Percentiles rank a stretch among this genome's conserved stretches.
Evolutionary conservation across 2,797 vertebrate genomes (phyloP).

Genomic region (Eremophila alpestris): DNA sequence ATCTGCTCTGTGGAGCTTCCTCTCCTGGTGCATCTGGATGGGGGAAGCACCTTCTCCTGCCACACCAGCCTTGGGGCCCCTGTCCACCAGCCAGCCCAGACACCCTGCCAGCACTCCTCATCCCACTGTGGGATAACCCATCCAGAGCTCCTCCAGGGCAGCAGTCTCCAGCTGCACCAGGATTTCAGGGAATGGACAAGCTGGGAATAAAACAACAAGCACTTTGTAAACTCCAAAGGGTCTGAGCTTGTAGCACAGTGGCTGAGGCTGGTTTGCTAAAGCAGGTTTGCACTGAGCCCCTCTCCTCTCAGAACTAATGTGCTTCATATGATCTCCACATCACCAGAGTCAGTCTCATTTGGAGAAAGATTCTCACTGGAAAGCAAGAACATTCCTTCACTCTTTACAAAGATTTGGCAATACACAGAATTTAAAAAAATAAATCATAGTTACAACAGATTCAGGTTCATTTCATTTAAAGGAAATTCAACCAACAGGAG

Average conservation of each 20-base stretch:
- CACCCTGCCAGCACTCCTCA: neutral
- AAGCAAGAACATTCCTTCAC: constrained; percentile 54
- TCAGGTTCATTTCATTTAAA: constrained; percentile 59
- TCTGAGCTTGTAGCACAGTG: neutral
- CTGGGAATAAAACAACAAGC: neutral
- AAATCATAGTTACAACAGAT: constrained; percentile 62
- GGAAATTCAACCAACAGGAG: constrained; percentile 63
- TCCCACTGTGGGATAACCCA: neutral
- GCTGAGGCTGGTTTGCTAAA: neutral
- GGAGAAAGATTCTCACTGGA: constrained; percentile 46
- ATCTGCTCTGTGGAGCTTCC: neutral
- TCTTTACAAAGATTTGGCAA: constrained; percentile 67
- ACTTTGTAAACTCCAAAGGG: neutral
- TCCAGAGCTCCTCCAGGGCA: neutral
- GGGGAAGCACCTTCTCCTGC: neutral
- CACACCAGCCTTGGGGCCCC: accelerated
- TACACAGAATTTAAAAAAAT: constrained; percentile 53
- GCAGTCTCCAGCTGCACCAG: neutral
- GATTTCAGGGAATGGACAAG: neutral
- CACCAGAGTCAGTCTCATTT: constrained; percentile 26
- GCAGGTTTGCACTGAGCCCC: neutral
- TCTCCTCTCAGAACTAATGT: neutral
- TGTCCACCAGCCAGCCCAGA: neutral
- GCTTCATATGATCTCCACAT: constrained; percentile 1
- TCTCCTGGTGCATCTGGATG: neutral